These are phyloP conservation scores for Oenanthe oenanthe DNA, from an alignment of 2,113 vertebrate species.

Conservation along the genomic window DNA sequence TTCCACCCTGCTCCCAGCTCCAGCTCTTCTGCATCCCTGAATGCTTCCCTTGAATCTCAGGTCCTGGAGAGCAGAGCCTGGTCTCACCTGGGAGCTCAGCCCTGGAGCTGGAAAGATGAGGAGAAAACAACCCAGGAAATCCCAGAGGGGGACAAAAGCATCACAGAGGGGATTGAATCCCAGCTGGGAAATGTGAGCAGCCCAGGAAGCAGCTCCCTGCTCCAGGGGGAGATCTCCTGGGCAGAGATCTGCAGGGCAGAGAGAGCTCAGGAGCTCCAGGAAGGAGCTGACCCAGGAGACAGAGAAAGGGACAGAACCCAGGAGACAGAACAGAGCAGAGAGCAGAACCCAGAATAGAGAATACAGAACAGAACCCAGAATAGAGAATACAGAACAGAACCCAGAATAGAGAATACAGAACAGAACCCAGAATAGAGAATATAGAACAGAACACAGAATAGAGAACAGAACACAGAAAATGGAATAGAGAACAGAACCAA, in stretches of 20 bases:
- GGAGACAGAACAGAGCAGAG: too few relatives aligned
- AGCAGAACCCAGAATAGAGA: too few relatives aligned
- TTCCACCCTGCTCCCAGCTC: not conserved
- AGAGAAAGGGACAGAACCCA: not conserved
- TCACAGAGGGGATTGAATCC: not conserved
- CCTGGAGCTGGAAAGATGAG: not conserved
- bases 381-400: too few relatives aligned
- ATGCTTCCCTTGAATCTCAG: not conserved
- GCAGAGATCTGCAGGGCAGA: not conserved
- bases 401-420: too few relatives aligned
- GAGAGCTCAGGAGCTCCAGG: not conserved
- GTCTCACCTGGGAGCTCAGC: not conserved
- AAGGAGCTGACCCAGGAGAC: not conserved
- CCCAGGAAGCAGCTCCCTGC: not conserved
- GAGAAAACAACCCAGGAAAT: not conserved
- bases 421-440: not conserved
- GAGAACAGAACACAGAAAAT: not conserved
- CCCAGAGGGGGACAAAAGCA: not conserved
- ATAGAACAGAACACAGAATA: not conserved
- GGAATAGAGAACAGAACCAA: not conserved
- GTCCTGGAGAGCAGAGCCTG: not conserved
- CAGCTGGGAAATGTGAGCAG: fast-evolving
- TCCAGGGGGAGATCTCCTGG: not conserved
- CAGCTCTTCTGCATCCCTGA: fast-evolving
- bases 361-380: not conserved